These are phyloP conservation scores for Trogon melanurus DNA, from an alignment of 2,113 vertebrate genomes.

Conservation along the genomic window DNA sequence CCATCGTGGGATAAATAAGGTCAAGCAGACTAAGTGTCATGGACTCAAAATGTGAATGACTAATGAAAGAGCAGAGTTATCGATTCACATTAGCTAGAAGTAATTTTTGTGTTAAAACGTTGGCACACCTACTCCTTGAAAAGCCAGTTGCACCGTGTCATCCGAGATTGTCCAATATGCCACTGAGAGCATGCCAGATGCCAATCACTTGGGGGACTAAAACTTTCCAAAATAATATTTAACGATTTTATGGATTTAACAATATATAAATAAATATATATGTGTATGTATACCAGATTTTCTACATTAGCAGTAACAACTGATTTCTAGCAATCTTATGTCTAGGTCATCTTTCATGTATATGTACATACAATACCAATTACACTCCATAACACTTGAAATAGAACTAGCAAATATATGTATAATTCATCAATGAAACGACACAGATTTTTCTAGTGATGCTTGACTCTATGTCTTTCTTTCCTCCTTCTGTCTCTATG, in stretches of 20 bases:
- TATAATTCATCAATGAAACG: slow-evolving; percentile 28
- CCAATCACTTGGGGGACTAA: slow-evolving; percentile 52
- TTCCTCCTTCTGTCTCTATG: slow-evolving; percentile 26
- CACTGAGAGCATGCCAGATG: slow-evolving; percentile 56
- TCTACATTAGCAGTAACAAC: background rate
- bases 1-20: slow-evolving; percentile 40
- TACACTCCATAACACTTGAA: slow-evolving; percentile 29
- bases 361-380: slow-evolving; percentile 51
- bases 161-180: slow-evolving; percentile 39
- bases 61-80: slow-evolving; percentile 57
- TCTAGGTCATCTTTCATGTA: slow-evolving; percentile 25
- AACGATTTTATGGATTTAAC: slow-evolving; percentile 58
- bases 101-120: slow-evolving; percentile 56
- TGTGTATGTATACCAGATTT: background rate
- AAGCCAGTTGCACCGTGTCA: slow-evolving; percentile 28
- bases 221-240: slow-evolving; percentile 39
- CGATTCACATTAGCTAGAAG: slow-evolving; percentile 38
- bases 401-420: slow-evolving; percentile 20
- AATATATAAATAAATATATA: slow-evolving; percentile 3
- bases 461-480: slow-evolving; percentile 48
- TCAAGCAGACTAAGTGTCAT: background rate
- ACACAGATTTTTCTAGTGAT: slow-evolving; percentile 48
- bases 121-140: slow-evolving; percentile 5
- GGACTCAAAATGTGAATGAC: slow-evolving; percentile 26
- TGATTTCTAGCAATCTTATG: slow-evolving; percentile 27